phyloP scores from a whole-genome alignment of 1,140 invertebrate genomes.

The Lepidurus packardi region DNA sequence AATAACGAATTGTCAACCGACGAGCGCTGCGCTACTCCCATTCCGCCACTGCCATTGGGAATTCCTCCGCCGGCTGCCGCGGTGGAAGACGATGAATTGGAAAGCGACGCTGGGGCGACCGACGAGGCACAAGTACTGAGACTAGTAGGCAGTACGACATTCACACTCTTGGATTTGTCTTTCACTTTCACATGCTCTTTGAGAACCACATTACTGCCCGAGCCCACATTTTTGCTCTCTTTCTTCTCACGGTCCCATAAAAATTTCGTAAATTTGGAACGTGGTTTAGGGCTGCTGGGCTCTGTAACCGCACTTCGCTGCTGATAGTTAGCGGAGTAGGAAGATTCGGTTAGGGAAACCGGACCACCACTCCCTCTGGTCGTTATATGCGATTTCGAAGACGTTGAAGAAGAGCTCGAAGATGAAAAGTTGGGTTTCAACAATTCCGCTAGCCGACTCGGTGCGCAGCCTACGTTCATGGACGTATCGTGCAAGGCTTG shows the following conservation, averaged over 20 bases:
- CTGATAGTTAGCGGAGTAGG: conserved; percentile 43
- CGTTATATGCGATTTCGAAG: conserved; percentile 20
- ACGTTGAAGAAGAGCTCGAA: not conserved
- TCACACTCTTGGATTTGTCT: conserved; percentile 39
- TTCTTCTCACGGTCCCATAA: conserved; percentile 52
- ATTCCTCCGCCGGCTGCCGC: not conserved
- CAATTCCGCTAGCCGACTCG: conserved; percentile 31
- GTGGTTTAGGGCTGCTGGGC: conserved; percentile 63
- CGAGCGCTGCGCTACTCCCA: not conserved
- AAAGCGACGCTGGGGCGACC: conserved; percentile 29
- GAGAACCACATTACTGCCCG: conserved; percentile 32
- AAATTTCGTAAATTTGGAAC: conserved; percentile 63
- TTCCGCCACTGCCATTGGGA: not conserved
- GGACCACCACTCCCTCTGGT: conserved; percentile 22
- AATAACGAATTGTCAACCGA: not conserved
- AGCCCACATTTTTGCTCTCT: conserved; percentile 38
- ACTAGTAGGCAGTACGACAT: conserved; percentile 12
- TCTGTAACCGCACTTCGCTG: conserved; percentile 36
- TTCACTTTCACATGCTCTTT: conserved; percentile 44
- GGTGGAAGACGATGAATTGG: conserved; percentile 34
- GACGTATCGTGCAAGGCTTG: conserved; percentile 30
- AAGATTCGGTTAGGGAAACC: conserved; percentile 23
- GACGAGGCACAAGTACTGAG: conserved; percentile 28
- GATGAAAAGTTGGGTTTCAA: conserved; percentile 32
- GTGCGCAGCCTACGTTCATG: conserved; percentile 32